Base-by-base conservation (phyloP, 2,113 vertebrate genomes). In the Vanacampus margaritifer region DNA sequence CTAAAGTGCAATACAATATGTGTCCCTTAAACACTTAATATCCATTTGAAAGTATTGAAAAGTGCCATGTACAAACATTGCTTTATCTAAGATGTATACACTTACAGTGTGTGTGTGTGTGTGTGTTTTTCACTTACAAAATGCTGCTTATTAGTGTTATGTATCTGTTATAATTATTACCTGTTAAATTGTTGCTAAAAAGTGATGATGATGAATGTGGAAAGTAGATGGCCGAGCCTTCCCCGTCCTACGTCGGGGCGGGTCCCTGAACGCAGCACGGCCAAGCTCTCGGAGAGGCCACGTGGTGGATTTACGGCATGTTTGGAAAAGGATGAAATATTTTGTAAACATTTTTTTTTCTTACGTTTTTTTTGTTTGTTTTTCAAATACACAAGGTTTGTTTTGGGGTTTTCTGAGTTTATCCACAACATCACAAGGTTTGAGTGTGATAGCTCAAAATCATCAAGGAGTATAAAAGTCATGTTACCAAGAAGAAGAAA, bases 1-100 rank as follows among this genome's bases (percentile, higher is more conserved):
- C 39, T 88, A 92, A 94, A 92, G 96, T 98, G 96, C 96, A 98
- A 98, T 98, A 97, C 84, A 88, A 81, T 87, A 16, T 64, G 14
- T 64, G 28, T 35, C 28, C 41, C 45, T 87, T 91, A 90, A 91
- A 90, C 78, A 84, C 85, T 87, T 91, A 85, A 81, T 89, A 85
- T 81, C 80, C 71, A 84, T 87, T 85, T 77, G 84, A 64, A 77
- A 84, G 81, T 86, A 85, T 80, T 88, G 83, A 88, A 88, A 88
- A 70, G 72, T 68, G 67, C 73, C 74, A 78, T 89, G 80, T 91
- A 88, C 86, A 92, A 89, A 88, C 91, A 87, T 91, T 84, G 86
- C 87, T 94, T 89, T 91, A 89, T 86, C 71, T 79, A 83, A 26
- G 14, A 57, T 57, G 54, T 82, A 71, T 80, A 56, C 50, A 63